These are phyloP conservation scores for Corythaixoides concolor DNA, from an alignment of 2,113 vertebrate species.

Conservation along the genomic window DNA sequence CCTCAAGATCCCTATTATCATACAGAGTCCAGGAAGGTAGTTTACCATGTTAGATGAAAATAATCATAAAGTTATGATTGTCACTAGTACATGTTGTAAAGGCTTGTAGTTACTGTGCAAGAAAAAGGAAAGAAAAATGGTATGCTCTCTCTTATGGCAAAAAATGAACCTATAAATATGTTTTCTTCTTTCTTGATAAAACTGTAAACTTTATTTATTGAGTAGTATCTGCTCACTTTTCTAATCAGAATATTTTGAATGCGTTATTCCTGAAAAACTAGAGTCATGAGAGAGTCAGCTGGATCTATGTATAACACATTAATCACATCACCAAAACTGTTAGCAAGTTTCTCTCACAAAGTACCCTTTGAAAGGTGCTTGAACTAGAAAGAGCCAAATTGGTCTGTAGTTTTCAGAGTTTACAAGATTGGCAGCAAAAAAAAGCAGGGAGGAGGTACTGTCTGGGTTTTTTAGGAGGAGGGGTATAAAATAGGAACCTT, in stretches of 20 bases:
- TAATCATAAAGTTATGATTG: not conserved
- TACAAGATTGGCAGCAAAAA: not conserved
- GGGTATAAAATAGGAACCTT: not conserved
- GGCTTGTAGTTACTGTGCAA: not conserved
- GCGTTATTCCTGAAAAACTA: not conserved
- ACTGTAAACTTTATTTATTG: not conserved
- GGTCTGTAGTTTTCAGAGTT: not conserved
- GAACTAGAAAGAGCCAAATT: not conserved
- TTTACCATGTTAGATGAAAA: not conserved
- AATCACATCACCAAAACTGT: not conserved
- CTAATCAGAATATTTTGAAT: not conserved
- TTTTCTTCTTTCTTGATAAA: not conserved
- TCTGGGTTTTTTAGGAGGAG: not conserved
- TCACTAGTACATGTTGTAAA: not conserved
- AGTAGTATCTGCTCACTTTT: not conserved
- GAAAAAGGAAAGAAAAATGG: not conserved
- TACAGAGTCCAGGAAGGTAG: not conserved
- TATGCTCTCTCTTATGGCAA: not conserved
- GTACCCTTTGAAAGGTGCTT: not conserved
- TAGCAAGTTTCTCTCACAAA: not conserved
- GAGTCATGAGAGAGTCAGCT: not conserved
- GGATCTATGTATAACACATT: not conserved
- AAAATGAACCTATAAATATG: not conserved
- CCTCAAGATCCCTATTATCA: not conserved
- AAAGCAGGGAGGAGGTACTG: fast-evolving